Conservation (phyloP, 2,797 vertebrate genomes). For the Denticeps clupeoides region DNA sequence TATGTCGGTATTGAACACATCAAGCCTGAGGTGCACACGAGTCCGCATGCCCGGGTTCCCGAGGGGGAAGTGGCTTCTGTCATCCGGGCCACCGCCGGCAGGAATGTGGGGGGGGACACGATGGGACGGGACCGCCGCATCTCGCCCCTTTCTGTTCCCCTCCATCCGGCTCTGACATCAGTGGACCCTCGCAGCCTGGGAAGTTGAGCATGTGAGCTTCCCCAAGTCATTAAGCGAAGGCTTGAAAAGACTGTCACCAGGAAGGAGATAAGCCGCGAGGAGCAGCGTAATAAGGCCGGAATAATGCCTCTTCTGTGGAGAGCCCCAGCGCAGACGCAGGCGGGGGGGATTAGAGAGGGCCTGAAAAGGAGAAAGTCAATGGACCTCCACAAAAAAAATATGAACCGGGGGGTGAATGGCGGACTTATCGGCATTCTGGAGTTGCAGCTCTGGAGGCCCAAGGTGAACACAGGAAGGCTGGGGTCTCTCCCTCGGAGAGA, state of each 20-base stretch:
- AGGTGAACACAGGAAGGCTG: constrained; percentile 37
- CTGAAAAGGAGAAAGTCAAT: constrained; percentile 75
- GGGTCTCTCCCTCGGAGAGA: constrained; percentile 10
- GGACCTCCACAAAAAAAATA: constrained; percentile 63
- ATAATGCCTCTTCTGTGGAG: constrained; percentile 71
- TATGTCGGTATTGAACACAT: too few species aligned
- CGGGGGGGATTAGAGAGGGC: constrained; percentile 63
- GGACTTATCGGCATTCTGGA: constrained; percentile 58
- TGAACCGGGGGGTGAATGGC: constrained; percentile 54
- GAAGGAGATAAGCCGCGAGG: constrained; percentile 69
- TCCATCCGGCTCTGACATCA: constrained; percentile 56
- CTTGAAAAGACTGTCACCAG: constrained; percentile 75
- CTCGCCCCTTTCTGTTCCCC: constrained; percentile 1
- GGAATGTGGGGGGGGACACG: constrained; percentile 2
- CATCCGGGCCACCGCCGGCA: too few species aligned
- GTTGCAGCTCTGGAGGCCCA: constrained; percentile 41
- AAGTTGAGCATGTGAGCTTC: constrained; percentile 71
- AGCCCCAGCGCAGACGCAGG: constrained; percentile 60
- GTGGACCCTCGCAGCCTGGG: constrained; percentile 59
- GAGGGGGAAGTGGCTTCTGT: too few species aligned
- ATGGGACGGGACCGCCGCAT: constrained; percentile 4
- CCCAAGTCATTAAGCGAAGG: constrained; percentile 71
- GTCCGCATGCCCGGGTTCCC: too few species aligned
- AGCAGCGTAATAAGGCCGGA: constrained; percentile 62
- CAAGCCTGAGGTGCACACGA: too few species aligned